A percentile compares a stretch with the other conserved stretches of the same genome.
phyloP scores from a whole-genome alignment of 2,888 invertebrate genomes.

The Chalcosyrphus nemorum region DNA sequence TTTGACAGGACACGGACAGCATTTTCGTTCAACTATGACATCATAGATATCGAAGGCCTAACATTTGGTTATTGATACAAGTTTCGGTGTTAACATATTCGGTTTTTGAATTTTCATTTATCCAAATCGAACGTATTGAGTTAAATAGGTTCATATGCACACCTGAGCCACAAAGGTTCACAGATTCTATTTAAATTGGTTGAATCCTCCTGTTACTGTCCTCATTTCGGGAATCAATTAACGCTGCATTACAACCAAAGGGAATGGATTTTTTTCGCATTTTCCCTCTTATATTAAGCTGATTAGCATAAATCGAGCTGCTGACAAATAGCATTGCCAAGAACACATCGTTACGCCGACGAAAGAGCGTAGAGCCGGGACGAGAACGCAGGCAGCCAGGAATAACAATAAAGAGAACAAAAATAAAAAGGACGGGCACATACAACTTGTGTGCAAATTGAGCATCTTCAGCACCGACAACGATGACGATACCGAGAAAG shows the following conservation, averaged over 20 bases:
- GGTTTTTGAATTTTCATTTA: no score
- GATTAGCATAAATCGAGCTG: conserved; percentile 62
- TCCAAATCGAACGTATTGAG: no score
- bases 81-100: no score
- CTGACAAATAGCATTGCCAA: conserved; percentile 53
- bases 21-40: no score
- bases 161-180: no score
- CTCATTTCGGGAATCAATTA: conserved; percentile 28
- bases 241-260: conserved; percentile 11
- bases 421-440: not conserved
- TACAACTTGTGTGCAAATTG: conserved; percentile 63
- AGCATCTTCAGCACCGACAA: conserved; percentile 53
- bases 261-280: conserved; percentile 13
- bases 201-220: not conserved
- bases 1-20: no score
- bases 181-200: no score
- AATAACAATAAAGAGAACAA: not conserved
- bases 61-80: no score
- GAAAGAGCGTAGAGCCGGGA: not conserved
- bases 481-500: conserved; percentile 31
- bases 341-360: conserved; percentile 20
- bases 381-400: conserved; percentile 8
- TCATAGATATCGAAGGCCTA: no score
- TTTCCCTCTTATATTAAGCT: conserved; percentile 35
- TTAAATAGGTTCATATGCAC: no score